Base-by-base conservation (phyloP, 2,888 invertebrate genomes). In the Tanypteryx hageni region DNA sequence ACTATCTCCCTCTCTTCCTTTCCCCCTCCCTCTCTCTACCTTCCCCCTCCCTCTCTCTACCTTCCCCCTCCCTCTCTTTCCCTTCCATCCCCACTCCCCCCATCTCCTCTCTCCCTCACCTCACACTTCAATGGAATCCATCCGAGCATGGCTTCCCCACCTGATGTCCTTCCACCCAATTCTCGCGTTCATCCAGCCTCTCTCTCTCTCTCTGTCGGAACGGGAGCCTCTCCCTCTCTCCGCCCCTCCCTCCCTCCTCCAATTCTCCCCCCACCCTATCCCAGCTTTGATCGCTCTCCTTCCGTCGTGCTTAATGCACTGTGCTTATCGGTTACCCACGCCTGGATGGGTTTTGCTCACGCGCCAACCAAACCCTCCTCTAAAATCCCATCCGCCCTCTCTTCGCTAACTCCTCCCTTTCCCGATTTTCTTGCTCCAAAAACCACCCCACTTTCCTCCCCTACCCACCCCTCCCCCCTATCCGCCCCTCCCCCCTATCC, bases 301-400 rank as follows among this genome's bases (percentile, higher is more conserved):
- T 89, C 89, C 89, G 89, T 44, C 64, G 64, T 68, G 89, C 89
- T 89, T 89, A 89, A 89, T 89, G 89, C 89, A 89, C 89, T 89
- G 89, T 89, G 89, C 89, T 89, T 89, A 89, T 89, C 89, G 89
- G 89, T 68, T 89, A 44, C 89, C 9, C 89, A 89, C 89, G 89
- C 89, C 89, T 89, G 64, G 89, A 89, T 89, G 64, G 64, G 64
- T 64, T 64, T 64, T 44, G 89, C 89, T 89, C 89, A 89, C 89
- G 89, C 89, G 61, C 44, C 89, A 68, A n/a, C 64, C 61, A n/a
- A 56, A 57, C 83, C 83, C 83, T 83, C 16, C 83, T 56, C 83
- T 83, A 83, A 83, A n/a, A 59, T 64, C 44, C 31, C n/a, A 44
- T 64, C 61, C 59, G 22, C 85, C 27, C 58, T 22, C 59, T 31